These are phyloP conservation scores for Trachelus troglodyta DNA, from an alignment of 2,888 invertebrate genomes.

Conservation along the genomic window DNA sequence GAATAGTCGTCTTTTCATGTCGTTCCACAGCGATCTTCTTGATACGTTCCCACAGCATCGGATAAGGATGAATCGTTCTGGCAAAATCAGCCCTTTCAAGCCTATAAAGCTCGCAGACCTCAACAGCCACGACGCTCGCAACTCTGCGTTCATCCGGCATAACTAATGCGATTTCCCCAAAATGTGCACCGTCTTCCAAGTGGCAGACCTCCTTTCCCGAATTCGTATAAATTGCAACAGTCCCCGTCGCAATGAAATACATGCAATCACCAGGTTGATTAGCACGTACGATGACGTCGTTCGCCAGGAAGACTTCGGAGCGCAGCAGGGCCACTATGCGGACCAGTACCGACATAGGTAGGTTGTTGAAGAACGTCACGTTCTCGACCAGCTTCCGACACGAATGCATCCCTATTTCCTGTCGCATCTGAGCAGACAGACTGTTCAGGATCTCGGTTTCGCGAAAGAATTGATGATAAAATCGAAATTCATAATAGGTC, in stretches of 20 bases:
- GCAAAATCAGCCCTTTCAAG: constrained; percentile 59
- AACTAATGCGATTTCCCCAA: constrained; percentile 65
- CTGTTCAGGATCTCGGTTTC: constrained; percentile 55
- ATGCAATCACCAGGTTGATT: constrained; percentile 69
- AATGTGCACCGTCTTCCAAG: constrained; percentile 65
- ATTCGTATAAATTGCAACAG: constrained; percentile 69
- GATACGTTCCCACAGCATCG: constrained; percentile 62
- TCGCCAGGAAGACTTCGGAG: constrained; percentile 69
- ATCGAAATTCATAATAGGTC: constrained; percentile 58
- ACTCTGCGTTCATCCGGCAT: constrained; percentile 60
- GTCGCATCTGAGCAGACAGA: constrained; percentile 55
- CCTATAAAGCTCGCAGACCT: constrained; percentile 63
- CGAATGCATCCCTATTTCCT: constrained; percentile 70
- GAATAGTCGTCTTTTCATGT: constrained; percentile 56
- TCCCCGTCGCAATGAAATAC: constrained; percentile 72
- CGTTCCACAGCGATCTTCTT: constrained; percentile 61
- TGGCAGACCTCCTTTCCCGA: constrained; percentile 65
- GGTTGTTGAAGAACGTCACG: constrained; percentile 69
- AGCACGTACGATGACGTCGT: constrained; percentile 69
- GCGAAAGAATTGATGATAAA: constrained; percentile 52
- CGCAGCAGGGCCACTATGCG: constrained; percentile 68
- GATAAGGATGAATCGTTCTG: constrained; percentile 61
- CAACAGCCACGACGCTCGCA: constrained; percentile 64
- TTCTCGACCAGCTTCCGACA: constrained; percentile 70
- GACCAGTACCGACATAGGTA: constrained; percentile 67